These are phyloP conservation scores for Erynnis tages DNA, from an alignment of 2,888 invertebrate species.

Conservation along the genomic window DNA sequence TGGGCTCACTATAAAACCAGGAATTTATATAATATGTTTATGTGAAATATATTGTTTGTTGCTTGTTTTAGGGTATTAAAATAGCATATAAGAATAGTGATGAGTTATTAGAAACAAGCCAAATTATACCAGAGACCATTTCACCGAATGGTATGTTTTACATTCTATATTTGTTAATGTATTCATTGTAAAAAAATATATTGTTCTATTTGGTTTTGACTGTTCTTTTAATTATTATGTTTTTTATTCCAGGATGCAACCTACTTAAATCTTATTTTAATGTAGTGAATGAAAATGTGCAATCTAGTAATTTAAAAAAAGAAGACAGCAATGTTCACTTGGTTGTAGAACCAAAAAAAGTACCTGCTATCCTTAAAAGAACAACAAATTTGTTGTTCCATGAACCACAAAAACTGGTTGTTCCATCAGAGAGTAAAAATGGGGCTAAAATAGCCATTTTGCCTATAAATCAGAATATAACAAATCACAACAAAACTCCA, in stretches of 20 bases:
- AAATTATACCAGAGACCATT: slow-evolving; percentile 1
- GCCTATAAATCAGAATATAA: slow-evolving; percentile 47
- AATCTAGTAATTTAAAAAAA: slow-evolving; percentile 37
- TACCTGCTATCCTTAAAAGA: slow-evolving; percentile 57
- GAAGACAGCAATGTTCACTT: slow-evolving; percentile 50
- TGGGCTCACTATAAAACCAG: too few species aligned
- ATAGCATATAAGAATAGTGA: slow-evolving; percentile 28
- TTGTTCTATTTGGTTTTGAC: too few species aligned
- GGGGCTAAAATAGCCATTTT: slow-evolving; percentile 56
- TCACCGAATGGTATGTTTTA: slow-evolving; percentile 23
- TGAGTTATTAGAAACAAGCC: slow-evolving; percentile 11
- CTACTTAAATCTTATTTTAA: slow-evolving; percentile 61
- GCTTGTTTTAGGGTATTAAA: slow-evolving; percentile 33
- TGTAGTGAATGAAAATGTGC: slow-evolving; percentile 65
- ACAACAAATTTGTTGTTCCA: slow-evolving; percentile 37
- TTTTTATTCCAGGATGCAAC: slow-evolving; percentile 48
- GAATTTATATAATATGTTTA: too few species aligned
- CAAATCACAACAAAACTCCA: slow-evolving; percentile 41
- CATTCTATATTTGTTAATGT: too few species aligned
- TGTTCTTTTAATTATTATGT: slow-evolving; percentile 2
- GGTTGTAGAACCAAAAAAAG: slow-evolving; percentile 51
- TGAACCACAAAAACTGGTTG: slow-evolving; percentile 43
- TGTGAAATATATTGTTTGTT: background rate
- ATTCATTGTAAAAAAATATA: too few species aligned
- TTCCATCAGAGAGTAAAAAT: slow-evolving; percentile 55